Conservation (phyloP, 1,140 invertebrate genomes). For the Drosophila aff. region DNA sequence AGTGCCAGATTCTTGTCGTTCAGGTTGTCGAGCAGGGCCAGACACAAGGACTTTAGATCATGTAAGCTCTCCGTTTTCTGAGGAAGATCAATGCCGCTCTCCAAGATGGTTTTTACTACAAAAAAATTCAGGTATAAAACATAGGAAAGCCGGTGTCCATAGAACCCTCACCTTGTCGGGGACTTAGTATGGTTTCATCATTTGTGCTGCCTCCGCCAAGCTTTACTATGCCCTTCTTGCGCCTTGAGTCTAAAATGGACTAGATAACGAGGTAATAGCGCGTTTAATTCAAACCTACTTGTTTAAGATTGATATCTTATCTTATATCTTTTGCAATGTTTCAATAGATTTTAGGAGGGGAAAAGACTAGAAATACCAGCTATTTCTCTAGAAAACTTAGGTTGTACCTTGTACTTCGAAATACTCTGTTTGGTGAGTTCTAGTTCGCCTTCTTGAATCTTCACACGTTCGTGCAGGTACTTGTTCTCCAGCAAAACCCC, state of each 20-base stretch:
- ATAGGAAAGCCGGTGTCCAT: fast-evolving
- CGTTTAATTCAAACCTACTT: background rate
- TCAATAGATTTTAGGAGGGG: background rate
- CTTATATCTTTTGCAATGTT: no score
- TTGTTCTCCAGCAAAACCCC: conserved; percentile 93
- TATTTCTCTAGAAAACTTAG: no score
- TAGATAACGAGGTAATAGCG: conserved; percentile 38
- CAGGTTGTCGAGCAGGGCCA: conserved; percentile 92
- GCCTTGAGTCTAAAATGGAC: conserved; percentile 88
- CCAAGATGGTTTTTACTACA: conserved; percentile 89
- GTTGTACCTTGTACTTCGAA: conserved; percentile 90
- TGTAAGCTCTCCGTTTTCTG: conserved; percentile 90
- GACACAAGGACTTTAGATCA: conserved; percentile 91
- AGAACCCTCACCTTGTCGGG: conserved; percentile 87
- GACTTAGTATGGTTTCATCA: conserved; percentile 87
- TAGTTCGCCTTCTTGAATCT: conserved; percentile 92
- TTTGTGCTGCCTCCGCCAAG: conserved; percentile 82
- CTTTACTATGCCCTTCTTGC: conserved; percentile 87
- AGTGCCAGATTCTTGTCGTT: conserved; percentile 94
- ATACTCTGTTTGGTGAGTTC: conserved; percentile 90
- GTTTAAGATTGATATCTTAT: no score
- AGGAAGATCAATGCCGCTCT: conserved; percentile 88
- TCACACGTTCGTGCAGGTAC: conserved; percentile 92
- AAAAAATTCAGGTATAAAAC: background rate
- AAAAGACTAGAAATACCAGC: background rate